Conservation (phyloP, 2,797 vertebrate genomes). For the Benthosema pterotum region DNA sequence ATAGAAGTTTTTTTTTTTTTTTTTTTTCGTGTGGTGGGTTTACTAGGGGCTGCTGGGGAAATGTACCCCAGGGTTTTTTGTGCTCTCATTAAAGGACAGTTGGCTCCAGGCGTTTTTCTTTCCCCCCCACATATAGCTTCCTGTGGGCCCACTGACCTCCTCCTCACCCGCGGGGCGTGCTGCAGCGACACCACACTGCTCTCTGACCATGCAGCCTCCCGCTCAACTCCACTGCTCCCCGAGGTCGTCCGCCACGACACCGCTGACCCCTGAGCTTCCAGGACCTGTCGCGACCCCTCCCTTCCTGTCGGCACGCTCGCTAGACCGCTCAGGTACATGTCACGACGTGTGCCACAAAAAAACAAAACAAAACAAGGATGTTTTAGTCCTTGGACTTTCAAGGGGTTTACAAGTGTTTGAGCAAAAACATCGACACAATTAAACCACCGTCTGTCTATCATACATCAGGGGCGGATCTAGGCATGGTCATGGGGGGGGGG, state of each 20-base stretch:
- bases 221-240: constrained; percentile 73
- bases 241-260: constrained; percentile 82
- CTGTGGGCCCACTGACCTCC: constrained; percentile 93
- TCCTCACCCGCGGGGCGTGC: constrained; percentile 86
- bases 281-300: constrained; percentile 76
- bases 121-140: constrained; percentile 87
- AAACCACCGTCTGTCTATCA: too few relatives aligned
- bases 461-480: too few relatives aligned
- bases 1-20: too few relatives aligned
- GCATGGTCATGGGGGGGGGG: too few relatives aligned
- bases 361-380: too few relatives aligned
- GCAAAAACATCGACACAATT: constrained; percentile 44
- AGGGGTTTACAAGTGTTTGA: too few relatives aligned
- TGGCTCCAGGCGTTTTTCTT: constrained; percentile 70
- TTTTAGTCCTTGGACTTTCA: constrained; percentile 61
- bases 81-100: constrained; percentile 87
- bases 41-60: constrained; percentile 75
- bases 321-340: constrained; percentile 53
- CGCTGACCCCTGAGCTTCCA: constrained; percentile 84
- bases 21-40: constrained; percentile 76
- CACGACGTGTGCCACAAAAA: constrained; percentile 66
- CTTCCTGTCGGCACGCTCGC: constrained; percentile 50
- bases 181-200: constrained; percentile 76
- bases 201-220: constrained; percentile 54
- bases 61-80: constrained; percentile 85